Evolutionary conservation across 2,797 vertebrate species (phyloP).

Genomic region (Amphiprion clarkii): DNA sequence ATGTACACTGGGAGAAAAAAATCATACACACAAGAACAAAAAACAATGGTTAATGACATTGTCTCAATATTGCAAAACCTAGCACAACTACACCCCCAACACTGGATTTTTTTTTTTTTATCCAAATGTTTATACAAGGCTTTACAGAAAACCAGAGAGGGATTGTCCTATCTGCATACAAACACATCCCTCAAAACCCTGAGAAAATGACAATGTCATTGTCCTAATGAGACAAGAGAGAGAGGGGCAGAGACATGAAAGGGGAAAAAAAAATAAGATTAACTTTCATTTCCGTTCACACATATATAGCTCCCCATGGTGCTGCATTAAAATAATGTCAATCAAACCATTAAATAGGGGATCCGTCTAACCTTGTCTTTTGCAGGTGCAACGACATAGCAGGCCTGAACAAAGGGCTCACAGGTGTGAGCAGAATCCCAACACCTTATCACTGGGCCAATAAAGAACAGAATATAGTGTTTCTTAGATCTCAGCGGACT

Average conservation of each 20-base stretch:
- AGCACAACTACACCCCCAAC: constrained; percentile 7
- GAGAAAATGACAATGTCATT: constrained; percentile 54
- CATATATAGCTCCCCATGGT: constrained; percentile 62
- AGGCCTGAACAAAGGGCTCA: constrained; percentile 74
- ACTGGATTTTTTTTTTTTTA: constrained; percentile 4
- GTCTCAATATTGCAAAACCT: constrained; percentile 15
- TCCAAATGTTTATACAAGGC: constrained; percentile 35
- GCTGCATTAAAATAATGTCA: constrained; percentile 81
- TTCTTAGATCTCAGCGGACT: constrained; percentile 77
- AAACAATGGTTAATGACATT: constrained; percentile 31
- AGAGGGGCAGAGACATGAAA: constrained; percentile 26
- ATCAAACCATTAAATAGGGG: constrained; percentile 77
- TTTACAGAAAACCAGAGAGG: constrained; percentile 22
- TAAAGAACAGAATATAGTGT: constrained; percentile 81
- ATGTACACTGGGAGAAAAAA: constrained; percentile 22
- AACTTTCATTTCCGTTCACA: constrained; percentile 74
- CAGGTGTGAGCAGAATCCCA: constrained; percentile 84
- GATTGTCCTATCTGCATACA: constrained; percentile 28
- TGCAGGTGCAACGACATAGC: constrained; percentile 78
- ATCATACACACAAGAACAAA: constrained; percentile 22
- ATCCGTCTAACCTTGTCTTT: constrained; percentile 76
- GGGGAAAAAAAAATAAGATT: constrained; percentile 58
- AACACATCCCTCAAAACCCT: constrained; percentile 45
- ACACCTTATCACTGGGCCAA: constrained; percentile 77
- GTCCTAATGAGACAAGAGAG: constrained; percentile 40